These are phyloP conservation scores for Eristalis arbustorum DNA, from an alignment of 2,888 invertebrate species.

Conservation along the genomic window DNA sequence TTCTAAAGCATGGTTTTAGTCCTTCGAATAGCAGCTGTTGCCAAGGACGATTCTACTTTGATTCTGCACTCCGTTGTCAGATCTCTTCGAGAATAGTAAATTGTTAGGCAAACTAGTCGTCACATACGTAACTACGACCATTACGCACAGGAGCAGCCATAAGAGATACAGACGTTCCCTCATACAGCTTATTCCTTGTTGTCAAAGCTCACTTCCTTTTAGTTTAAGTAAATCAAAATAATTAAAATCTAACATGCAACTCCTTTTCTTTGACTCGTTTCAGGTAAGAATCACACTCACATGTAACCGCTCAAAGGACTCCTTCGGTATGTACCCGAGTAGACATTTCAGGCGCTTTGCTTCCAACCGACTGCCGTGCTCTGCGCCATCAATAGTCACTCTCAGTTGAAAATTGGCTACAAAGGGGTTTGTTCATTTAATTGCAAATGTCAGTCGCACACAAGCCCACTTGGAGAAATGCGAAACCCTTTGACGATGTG, in stretches of 20 bases:
- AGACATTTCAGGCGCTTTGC: background rate
- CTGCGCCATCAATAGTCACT: constrained; percentile 5
- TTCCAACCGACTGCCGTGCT: background rate
- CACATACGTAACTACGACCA: no score
- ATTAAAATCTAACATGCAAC: background rate
- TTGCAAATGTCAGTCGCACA: constrained; percentile 58
- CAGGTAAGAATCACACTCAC: constrained; percentile 34
- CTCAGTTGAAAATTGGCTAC: constrained; percentile 29
- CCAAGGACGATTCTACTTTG: no score
- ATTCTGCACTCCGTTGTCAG: no score
- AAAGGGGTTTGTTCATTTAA: constrained; percentile 59
- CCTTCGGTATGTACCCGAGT: constrained; percentile 11
- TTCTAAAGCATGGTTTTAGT: no score
- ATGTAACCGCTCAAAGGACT: background rate
- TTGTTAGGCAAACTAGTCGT: no score
- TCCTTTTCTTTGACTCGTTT: constrained; percentile 9
- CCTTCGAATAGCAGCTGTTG: no score
- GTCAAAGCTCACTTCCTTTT: no score
- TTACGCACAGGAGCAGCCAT: no score
- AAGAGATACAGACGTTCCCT: no score
- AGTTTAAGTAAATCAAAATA: background rate
- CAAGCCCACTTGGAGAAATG: background rate
- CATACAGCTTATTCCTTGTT: no score
- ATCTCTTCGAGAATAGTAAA: no score
- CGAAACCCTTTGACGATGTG: constrained; percentile 23